A percentile compares a stretch with the other conserved stretches of the same genome.
phyloP scores from a whole-genome alignment of 2,888 invertebrate genomes.

The Allophyes oxyacanthae region DNA sequence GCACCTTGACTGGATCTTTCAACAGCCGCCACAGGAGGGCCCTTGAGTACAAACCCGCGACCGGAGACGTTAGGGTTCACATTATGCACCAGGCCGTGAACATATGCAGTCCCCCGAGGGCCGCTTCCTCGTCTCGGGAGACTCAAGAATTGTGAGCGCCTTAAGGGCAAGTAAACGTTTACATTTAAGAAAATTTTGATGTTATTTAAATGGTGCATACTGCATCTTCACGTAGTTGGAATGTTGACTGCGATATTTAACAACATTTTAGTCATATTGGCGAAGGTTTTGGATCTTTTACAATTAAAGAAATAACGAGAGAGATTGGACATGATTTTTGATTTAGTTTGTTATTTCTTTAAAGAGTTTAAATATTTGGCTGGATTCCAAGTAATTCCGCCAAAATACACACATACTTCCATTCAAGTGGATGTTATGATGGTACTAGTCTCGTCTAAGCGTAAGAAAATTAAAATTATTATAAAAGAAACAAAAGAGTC shows the following conservation, averaged over 20 bases:
- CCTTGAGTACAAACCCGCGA: slow-evolving; percentile 74
- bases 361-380: slow-evolving; percentile 2
- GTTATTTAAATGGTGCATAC: no score
- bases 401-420: slow-evolving; percentile 1
- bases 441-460: neutral
- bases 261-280: slow-evolving; percentile 9
- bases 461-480: slow-evolving; percentile 2
- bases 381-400: neutral
- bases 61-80: slow-evolving; percentile 92
- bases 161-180: neutral
- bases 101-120: slow-evolving; percentile 83
- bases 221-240: neutral
- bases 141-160: slow-evolving; percentile 59
- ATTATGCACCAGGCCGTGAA: slow-evolving; percentile 87
- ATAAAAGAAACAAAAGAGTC: neutral
- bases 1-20: slow-evolving; percentile 90
- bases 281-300: slow-evolving; percentile 19
- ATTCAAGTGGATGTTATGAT: slow-evolving; percentile 2
- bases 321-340: slow-evolving; percentile 1
- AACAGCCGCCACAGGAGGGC: slow-evolving; percentile 88
- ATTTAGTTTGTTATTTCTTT: neutral
- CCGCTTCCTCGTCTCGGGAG: slow-evolving; percentile 52
- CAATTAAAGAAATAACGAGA: slow-evolving; percentile 2
- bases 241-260: slow-evolving; percentile 11
- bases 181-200: neutral